phyloP scores from a whole-genome alignment of 2,797 vertebrate species.

The Gallinago stenura region DNA sequence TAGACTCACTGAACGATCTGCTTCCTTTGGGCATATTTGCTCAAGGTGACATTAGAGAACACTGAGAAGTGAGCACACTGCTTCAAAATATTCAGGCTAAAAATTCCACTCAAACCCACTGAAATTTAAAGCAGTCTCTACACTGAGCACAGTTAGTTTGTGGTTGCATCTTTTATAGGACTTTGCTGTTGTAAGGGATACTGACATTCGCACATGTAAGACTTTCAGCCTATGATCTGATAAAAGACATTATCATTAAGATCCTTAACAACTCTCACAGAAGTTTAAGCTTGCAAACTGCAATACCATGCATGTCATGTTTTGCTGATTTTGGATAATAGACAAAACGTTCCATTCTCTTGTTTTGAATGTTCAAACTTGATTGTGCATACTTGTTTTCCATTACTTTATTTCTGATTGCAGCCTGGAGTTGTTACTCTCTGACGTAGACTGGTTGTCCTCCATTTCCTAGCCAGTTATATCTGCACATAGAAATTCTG shows the following conservation, averaged over 20 bases:
- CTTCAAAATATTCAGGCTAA: slow-evolving; percentile 14
- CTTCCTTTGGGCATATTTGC: slow-evolving; percentile 67
- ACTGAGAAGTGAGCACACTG: neutral
- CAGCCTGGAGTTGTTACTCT: neutral
- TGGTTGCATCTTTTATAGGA: neutral
- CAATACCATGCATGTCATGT: neutral
- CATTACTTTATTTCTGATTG: neutral
- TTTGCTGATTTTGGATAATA: neutral
- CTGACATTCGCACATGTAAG: neutral
- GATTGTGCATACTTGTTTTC: neutral
- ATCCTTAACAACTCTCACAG: neutral
- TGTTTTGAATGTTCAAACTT: neutral
- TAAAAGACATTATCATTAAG: neutral
- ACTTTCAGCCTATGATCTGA: neutral
- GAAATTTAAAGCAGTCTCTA: neutral
- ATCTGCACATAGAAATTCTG: neutral
- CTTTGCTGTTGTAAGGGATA: neutral
- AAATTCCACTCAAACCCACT: slow-evolving; percentile 8
- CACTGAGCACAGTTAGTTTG: neutral
- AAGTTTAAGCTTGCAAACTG: neutral
- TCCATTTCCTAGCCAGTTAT: neutral
- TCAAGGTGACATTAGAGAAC: slow-evolving; percentile 67
- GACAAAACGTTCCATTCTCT: neutral
- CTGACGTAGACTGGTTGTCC: neutral
- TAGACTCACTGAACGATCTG: slow-evolving; percentile 47